phyloP scores from a whole-genome alignment of 2,888 invertebrate species.

The Tinea pellionella region DNA sequence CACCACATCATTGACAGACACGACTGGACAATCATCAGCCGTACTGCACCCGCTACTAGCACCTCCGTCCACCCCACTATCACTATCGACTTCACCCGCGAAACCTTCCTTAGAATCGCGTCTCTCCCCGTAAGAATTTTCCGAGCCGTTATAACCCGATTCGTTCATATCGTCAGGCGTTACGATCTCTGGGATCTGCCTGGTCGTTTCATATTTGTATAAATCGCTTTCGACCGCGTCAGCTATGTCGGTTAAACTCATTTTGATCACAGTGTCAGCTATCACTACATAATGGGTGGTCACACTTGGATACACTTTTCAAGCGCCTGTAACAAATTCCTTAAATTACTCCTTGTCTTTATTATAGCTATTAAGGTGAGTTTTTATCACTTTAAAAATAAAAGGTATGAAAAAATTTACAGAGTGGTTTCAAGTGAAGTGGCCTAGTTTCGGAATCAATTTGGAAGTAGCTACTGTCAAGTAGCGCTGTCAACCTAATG shows the following conservation, averaged over 20 bases:
- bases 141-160: conserved; percentile 58
- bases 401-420: too few relatives aligned
- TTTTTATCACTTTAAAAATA: too few relatives aligned
- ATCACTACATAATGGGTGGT: conserved; percentile 52
- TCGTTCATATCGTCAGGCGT: conserved; percentile 61
- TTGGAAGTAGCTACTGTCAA: too few relatives aligned
- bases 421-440: too few relatives aligned
- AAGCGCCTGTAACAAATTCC: conserved; percentile 44
- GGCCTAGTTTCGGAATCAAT: too few relatives aligned
- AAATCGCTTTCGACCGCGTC: conserved; percentile 27
- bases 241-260: conserved; percentile 39
- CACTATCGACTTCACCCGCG: conserved; percentile 57
- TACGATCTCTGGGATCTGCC: conserved; percentile 58
- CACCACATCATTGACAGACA: conserved; percentile 62
- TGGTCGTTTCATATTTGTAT: conserved; percentile 39
- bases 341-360: neutral
- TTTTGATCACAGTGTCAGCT: conserved; percentile 3
- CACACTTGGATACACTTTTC: conserved; percentile 35
- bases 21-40: conserved; percentile 67
- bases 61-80: conserved; percentile 68
- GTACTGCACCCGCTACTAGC: conserved; percentile 70
- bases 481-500: too few relatives aligned
- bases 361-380: too few relatives aligned
- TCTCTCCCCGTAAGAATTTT: conserved; percentile 54
- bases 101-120: conserved; percentile 58